Percentiles rank a stretch among this genome's conserved stretches.
Conservation (phyloP, 2,113 vertebrate species). For the Cheilinus undulatus region DNA sequence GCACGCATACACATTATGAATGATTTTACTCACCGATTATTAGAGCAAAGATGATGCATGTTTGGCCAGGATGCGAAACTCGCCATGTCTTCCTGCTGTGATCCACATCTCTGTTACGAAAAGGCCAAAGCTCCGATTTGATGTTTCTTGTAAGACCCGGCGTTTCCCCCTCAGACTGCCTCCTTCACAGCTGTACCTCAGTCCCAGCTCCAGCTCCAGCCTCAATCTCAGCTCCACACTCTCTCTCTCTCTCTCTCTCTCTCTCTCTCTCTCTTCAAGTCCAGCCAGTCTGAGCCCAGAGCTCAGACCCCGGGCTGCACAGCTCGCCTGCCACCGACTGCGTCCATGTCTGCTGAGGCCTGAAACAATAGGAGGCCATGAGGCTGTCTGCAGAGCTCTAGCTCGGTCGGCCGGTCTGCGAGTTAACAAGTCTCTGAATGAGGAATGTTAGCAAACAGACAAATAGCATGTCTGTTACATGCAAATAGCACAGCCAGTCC, state of each 20-base stretch:
- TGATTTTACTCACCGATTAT: constrained; percentile 72
- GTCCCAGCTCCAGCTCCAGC: constrained; percentile 24
- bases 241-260: constrained; percentile 10
- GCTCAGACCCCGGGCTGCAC: constrained; percentile 38
- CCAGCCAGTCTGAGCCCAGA: constrained; percentile 16
- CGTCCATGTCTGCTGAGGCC: constrained; percentile 73
- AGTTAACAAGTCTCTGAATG: constrained; percentile 93
- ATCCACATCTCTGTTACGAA: constrained; percentile 61
- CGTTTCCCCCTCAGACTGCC: constrained; percentile 26
- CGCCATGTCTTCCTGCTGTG: constrained; percentile 26
- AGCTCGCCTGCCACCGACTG: constrained; percentile 43
- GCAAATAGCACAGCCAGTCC: constrained; percentile 86
- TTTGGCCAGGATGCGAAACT: constrained; percentile 25
- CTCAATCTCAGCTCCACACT: constrained; percentile 42
- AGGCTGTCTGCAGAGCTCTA: constrained; percentile 84
- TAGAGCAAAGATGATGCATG: constrained; percentile 32
- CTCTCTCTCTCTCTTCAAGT: constrained; percentile 7
- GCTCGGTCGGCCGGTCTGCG: constrained; percentile 88
- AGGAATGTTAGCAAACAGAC: constrained; percentile 94
- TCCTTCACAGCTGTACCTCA: constrained; percentile 25
- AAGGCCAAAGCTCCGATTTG: constrained; percentile 55
- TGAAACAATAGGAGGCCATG: constrained; percentile 88
- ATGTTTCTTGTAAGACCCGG: constrained; percentile 18
- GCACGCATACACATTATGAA: constrained; percentile 14
- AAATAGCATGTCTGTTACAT: constrained; percentile 90